Evolutionary conservation across 1,140 invertebrate species (phyloP).

Genomic region (Riptortus pedestris): DNA sequence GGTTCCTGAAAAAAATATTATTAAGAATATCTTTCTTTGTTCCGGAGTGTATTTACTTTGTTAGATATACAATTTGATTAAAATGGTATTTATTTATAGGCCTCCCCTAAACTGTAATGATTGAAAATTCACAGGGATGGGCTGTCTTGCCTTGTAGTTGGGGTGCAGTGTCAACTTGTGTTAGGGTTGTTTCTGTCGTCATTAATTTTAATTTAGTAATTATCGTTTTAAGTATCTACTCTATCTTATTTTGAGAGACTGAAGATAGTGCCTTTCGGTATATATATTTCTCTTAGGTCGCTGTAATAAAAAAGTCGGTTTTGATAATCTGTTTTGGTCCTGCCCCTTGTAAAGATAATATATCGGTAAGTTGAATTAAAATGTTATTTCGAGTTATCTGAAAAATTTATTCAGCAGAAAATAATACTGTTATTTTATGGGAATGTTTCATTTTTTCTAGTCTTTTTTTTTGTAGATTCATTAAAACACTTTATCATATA

Average conservation of each 20-base stretch:
- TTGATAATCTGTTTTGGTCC: constrained; percentile 14
- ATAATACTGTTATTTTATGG: not conserved
- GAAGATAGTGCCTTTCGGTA: constrained; percentile 13
- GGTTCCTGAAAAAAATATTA: no score
- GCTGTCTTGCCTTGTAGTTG: constrained; percentile 12
- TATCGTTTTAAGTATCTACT: not conserved
- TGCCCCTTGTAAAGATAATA: not conserved
- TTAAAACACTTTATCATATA: no score
- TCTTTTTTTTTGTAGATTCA: not conserved
- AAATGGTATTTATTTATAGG: no score
- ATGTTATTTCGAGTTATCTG: not conserved
- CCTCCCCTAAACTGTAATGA: not conserved
- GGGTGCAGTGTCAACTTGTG: constrained; percentile 19
- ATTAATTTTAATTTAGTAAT: no score
- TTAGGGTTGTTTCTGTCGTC: constrained; percentile 11
- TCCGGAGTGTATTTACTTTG: no score
- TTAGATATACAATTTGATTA: no score
- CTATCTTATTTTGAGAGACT: constrained; percentile 5
- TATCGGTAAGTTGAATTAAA: constrained; percentile 1
- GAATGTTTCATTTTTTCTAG: not conserved
- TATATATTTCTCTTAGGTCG: not conserved
- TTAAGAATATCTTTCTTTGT: no score
- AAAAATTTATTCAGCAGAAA: not conserved
- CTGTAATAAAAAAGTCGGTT: not conserved
- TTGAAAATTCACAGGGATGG: not conserved